phyloP scores from a whole-genome alignment of 2,888 invertebrate species.

The Drosophila greeni region DNA sequence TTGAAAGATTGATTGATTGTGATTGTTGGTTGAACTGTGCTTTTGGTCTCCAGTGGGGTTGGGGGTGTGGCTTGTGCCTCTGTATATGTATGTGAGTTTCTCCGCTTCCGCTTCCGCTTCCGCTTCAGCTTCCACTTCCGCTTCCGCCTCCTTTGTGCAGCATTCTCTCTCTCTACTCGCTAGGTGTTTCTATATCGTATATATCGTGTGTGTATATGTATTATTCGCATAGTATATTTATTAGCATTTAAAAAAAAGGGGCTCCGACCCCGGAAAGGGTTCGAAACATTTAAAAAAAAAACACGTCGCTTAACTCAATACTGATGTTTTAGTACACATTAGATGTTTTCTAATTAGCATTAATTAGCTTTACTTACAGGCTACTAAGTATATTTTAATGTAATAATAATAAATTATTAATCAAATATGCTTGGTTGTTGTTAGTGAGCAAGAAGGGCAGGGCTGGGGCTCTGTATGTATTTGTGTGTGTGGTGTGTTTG shows the following conservation, averaged over 20 bases:
- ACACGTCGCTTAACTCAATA: conserved; percentile 64
- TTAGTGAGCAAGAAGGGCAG: conserved; percentile 63
- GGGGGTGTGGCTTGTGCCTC: background rate
- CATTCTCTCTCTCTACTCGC: conserved; percentile 12
- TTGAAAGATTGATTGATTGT: conserved; percentile 32
- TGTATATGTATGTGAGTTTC: conserved; percentile 1
- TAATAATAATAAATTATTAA: conserved; percentile 73
- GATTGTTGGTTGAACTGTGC: conserved; percentile 37
- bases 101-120: background rate
- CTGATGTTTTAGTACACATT: conserved; percentile 73
- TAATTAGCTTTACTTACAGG: conserved; percentile 66
- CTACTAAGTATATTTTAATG: conserved; percentile 72
- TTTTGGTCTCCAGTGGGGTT: conserved; percentile 33
- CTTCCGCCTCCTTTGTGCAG: conserved; percentile 29
- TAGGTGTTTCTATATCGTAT: conserved; percentile 40
- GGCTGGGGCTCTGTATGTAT: background rate
- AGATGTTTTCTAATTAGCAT: conserved; percentile 51
- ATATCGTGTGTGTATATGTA: conserved; percentile 41
- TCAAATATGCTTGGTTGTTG: conserved; percentile 68
- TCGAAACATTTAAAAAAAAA: conserved; percentile 24
- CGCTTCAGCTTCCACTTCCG: too few species aligned
- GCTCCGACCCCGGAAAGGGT: conserved; percentile 1
- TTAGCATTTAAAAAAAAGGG: conserved; percentile 51
- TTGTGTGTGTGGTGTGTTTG: background rate
- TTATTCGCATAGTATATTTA: conserved; percentile 51